Conservation (phyloP, 92 coral and sea anemone genomes). For the Palythoa grandis region DNA sequence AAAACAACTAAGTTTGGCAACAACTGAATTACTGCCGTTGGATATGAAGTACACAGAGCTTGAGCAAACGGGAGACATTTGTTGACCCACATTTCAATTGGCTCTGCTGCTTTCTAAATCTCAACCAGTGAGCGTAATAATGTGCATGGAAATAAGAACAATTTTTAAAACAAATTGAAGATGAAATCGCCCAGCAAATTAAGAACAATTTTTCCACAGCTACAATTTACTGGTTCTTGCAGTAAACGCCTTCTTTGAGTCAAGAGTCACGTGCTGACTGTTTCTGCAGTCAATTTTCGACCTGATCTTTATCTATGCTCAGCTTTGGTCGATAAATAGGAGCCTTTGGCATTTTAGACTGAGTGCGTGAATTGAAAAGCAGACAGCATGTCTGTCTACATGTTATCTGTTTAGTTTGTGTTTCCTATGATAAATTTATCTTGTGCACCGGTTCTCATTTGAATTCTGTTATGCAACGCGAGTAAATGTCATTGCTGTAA, state of each 20-base stretch:
- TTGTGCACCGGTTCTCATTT: not conserved
- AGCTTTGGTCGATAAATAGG: not conserved
- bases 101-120: too few species aligned
- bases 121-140: too few species aligned
- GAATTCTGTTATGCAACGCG: not conserved
- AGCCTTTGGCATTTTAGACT: not conserved
- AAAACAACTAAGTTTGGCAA: too few species aligned
- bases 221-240: not conserved
- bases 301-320: not conserved
- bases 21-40: too few species aligned
- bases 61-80: too few species aligned
- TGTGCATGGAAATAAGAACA: too few species aligned
- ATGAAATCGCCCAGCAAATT: too few species aligned
- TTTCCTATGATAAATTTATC: not conserved
- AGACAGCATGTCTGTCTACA: not conserved
- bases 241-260: not conserved
- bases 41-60: too few species aligned
- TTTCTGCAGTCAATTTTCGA: not conserved
- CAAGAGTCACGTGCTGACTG: not conserved
- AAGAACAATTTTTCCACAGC: not conserved
- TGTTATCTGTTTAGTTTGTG: not conserved
- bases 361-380: constrained; percentile 1
- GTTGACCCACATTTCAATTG: too few species aligned
- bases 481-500: not conserved
- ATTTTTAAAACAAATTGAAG: too few species aligned